Percentiles rank a stretch among this genome's conserved stretches.
Evolutionary conservation across 1,140 invertebrate genomes (phyloP).

Genomic region (Drosophila ohnishii): DNA sequence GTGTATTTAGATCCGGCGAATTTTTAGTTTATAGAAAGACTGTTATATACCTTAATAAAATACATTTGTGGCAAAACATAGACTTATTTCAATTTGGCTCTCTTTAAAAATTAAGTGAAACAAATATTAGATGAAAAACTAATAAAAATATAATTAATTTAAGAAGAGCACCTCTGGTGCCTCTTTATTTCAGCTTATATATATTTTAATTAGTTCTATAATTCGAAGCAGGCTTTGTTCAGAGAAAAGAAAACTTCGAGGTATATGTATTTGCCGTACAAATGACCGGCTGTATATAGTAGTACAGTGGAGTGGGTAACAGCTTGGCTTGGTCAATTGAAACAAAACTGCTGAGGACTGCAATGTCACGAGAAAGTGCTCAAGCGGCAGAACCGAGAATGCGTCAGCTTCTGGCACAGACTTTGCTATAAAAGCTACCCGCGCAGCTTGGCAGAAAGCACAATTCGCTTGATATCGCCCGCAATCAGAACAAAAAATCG

Average conservation of each 20-base stretch:
- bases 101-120: not conserved
- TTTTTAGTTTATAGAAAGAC: not conserved
- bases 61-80: not conserved
- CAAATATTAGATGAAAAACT: too few species aligned
- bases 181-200: not conserved
- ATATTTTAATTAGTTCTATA: not conserved
- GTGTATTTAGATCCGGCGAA: not conserved
- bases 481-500: not conserved
- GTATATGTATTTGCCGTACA: not conserved
- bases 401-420: slow-evolving; percentile 35
- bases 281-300: slow-evolving; percentile 13
- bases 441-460: slow-evolving; percentile 33
- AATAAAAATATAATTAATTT: too few species aligned
- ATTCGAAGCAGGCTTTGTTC: not conserved
- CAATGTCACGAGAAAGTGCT: slow-evolving; percentile 72
- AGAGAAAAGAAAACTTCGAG: not conserved
- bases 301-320: slow-evolving; percentile 2
- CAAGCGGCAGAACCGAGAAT: slow-evolving; percentile 58
- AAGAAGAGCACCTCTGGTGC: not conserved
- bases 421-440: slow-evolving; percentile 60
- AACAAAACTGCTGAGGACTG: slow-evolving; percentile 66
- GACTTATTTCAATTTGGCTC: not conserved
- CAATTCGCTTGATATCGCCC: slow-evolving; percentile 5
- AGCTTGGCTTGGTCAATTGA: slow-evolving; percentile 39
- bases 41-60: not conserved